A percentile compares a stretch with the other conserved stretches of the same genome.
These are phyloP conservation scores for Allolobophora icterica DNA, from an alignment of 2,888 invertebrate genomes.

Conservation along the genomic window DNA sequence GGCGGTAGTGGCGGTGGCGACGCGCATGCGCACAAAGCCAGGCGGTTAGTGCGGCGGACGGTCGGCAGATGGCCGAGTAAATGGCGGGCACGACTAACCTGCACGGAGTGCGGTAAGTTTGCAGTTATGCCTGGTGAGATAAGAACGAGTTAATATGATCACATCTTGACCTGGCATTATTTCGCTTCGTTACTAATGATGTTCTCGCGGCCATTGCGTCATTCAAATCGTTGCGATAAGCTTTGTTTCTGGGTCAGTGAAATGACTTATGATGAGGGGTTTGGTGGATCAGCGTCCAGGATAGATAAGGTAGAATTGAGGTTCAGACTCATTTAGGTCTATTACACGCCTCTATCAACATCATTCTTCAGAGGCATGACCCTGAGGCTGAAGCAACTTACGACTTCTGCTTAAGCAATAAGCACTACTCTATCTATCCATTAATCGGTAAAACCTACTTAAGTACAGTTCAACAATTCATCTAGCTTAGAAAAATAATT, in stretches of 20 bases:
- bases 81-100: neutral
- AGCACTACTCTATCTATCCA: neutral
- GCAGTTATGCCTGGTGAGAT: neutral
- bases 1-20: neutral
- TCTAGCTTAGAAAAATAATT: too few relatives aligned
- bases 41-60: neutral
- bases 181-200: neutral
- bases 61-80: constrained; percentile 3
- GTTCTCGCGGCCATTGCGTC: too few relatives aligned
- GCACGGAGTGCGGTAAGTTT: neutral
- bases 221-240: neutral
- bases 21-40: neutral
- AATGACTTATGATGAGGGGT: neutral
- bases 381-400: neutral
- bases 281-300: too few relatives aligned
- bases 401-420: neutral
- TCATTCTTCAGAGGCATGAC: neutral
- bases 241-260: neutral
- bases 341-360: neutral
- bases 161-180: neutral
- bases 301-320: neutral
- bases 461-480: too few relatives aligned
- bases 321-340: neutral
- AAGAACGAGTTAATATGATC: neutral
- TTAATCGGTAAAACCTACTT: too few relatives aligned